These are phyloP conservation scores for Aricia artaxerxes DNA, from an alignment of 2,888 invertebrate species.

Conservation along the genomic window DNA sequence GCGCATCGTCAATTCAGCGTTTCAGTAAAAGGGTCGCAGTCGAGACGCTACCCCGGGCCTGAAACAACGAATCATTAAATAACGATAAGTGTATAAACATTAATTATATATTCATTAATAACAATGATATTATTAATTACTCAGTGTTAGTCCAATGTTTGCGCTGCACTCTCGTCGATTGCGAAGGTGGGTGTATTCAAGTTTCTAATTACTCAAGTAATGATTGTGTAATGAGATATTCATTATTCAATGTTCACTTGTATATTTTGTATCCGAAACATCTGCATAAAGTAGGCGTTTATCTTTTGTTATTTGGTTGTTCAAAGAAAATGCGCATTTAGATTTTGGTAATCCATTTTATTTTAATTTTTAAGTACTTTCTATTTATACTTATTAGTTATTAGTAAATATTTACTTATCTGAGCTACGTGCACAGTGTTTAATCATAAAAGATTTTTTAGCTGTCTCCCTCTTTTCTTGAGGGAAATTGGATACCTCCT, in stretches of 20 bases:
- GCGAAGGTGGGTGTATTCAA: slow-evolving; percentile 56
- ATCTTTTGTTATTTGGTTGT: background rate
- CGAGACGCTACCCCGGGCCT: slow-evolving; percentile 47
- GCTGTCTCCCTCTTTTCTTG: too few relatives aligned
- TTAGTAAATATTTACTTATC: too few relatives aligned
- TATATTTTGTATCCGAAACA: slow-evolving; percentile 9
- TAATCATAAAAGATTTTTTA: too few relatives aligned
- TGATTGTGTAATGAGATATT: slow-evolving; percentile 17
- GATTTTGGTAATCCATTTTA: too few relatives aligned
- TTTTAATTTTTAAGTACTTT: too few relatives aligned
- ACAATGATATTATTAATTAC: slow-evolving; percentile 40
- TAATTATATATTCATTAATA: background rate
- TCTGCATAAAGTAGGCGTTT: background rate
- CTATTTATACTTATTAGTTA: too few relatives aligned
- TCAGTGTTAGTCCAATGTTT: slow-evolving; percentile 67
- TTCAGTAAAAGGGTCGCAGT: slow-evolving; percentile 61
- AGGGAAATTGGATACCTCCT: too few relatives aligned
- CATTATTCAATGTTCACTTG: slow-evolving; percentile 17
- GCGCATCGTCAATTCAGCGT: slow-evolving; percentile 52
- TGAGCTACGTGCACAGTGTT: too few relatives aligned
- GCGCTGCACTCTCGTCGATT: slow-evolving; percentile 64
- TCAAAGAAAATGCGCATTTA: background rate
- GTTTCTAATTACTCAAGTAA: slow-evolving; percentile 16
- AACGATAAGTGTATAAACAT: slow-evolving; percentile 6
- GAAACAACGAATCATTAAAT: slow-evolving; percentile 26